phyloP scores from a whole-genome alignment of 1,140 invertebrate genomes.

The Oscheius sp. region DNA sequence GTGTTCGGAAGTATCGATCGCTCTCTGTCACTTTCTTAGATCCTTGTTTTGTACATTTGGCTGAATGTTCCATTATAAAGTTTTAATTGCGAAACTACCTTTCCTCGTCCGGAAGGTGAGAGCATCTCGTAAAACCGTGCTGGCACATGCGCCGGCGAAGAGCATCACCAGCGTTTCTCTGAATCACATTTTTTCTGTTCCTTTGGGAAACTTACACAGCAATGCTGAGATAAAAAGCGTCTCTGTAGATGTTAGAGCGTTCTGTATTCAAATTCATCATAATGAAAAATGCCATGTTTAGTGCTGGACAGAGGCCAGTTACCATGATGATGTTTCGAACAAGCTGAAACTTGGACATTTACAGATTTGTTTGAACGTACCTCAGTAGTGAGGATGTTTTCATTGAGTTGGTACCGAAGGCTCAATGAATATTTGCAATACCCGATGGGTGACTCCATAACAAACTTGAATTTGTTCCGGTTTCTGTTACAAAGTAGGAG shows the following conservation, averaged over 20 bases:
- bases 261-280: not conserved
- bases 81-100: too few species aligned
- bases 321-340: not conserved
- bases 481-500: not conserved
- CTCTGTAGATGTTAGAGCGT: not conserved
- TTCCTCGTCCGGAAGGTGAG: too few species aligned
- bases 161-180: not conserved
- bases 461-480: not conserved
- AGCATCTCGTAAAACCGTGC: too few species aligned
- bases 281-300: not conserved
- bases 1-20: not conserved
- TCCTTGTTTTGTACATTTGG: too few species aligned
- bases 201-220: not conserved
- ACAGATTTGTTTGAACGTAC: not conserved
- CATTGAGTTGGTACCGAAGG: not conserved
- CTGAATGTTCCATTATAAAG: too few species aligned
- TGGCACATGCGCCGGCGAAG: too few species aligned
- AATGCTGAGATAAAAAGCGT: not conserved
- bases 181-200: not conserved
- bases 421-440: not conserved
- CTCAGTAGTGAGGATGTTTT: not conserved
- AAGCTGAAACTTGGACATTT: not conserved
- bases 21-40: too few species aligned
- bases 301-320: not conserved
- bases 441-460: not conserved